phyloP scores from a whole-genome alignment of 1,140 invertebrate species.

The Macrocentrus cingulum region DNA sequence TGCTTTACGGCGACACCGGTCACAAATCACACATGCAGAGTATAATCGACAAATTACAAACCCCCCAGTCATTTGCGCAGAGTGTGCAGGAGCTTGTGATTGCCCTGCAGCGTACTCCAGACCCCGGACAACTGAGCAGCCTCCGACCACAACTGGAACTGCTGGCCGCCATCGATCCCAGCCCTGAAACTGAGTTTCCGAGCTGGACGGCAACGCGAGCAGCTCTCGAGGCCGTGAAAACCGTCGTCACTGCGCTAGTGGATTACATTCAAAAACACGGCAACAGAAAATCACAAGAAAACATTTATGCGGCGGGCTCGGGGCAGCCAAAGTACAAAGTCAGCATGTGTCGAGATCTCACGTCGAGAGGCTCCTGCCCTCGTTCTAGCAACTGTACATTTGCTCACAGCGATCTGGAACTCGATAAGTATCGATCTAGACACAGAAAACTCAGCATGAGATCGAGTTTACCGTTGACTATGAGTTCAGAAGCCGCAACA shows the following conservation, averaged over 20 bases:
- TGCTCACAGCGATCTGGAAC: conserved; percentile 87
- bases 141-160: conserved; percentile 80
- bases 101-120: conserved; percentile 86
- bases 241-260: conserved; percentile 81
- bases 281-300: conserved; percentile 62
- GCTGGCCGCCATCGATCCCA: conserved; percentile 83
- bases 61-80: conserved; percentile 86
- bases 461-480: conserved; percentile 27
- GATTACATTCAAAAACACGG: conserved; percentile 83
- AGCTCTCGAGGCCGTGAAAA: conserved; percentile 77
- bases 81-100: conserved; percentile 91
- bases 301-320: conserved; percentile 56
- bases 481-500: conserved; percentile 10
- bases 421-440: conserved; percentile 74
- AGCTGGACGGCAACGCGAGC: conserved; percentile 74
- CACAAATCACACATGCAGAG: conserved; percentile 99
- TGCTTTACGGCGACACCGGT: conserved; percentile 91
- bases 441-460: conserved; percentile 60
- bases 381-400: conserved; percentile 86
- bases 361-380: conserved; percentile 77
- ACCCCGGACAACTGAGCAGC: conserved; percentile 81
- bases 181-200: conserved; percentile 70
- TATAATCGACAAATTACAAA: conserved; percentile 93
- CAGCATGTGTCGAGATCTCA: conserved; percentile 85
- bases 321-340: conserved; percentile 85